phyloP scores from a whole-genome alignment of 2,888 invertebrate genomes.

The Salticus scenicus region DNA sequence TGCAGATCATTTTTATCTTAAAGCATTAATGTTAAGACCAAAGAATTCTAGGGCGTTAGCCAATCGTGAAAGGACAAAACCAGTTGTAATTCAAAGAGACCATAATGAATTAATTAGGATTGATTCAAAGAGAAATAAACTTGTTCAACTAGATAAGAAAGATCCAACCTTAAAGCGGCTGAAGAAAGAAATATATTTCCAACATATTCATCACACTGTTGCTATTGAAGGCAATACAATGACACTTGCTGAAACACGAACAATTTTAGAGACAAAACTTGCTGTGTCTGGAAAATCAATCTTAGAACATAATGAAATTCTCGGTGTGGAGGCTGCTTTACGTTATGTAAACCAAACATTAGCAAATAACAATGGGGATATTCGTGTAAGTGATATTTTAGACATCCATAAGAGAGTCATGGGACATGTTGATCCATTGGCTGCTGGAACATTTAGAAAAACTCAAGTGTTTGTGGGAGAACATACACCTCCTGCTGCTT shows the following conservation, averaged over 20 bases:
- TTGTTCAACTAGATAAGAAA: slow-evolving; percentile 87
- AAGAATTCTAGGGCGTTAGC: slow-evolving; percentile 85
- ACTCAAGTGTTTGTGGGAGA: slow-evolving; percentile 96
- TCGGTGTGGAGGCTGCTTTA: slow-evolving; percentile 90
- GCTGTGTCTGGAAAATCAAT: slow-evolving; percentile 91
- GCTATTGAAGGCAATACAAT: slow-evolving; percentile 99
- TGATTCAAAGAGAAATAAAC: slow-evolving; percentile 87
- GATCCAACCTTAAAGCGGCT: slow-evolving; percentile 88
- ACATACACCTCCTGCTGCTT: slow-evolving; percentile 93
- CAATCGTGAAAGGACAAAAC: slow-evolving; percentile 90
- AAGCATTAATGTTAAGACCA: slow-evolving; percentile 89
- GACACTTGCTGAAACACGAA: slow-evolving; percentile 92
- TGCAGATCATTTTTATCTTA: slow-evolving; percentile 91
- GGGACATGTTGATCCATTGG: slow-evolving; percentile 94
- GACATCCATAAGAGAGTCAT: slow-evolving; percentile 94
- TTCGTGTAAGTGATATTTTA: slow-evolving; percentile 89
- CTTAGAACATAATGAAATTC: slow-evolving; percentile 96
- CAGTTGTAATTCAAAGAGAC: slow-evolving; percentile 90
- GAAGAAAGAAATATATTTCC: slow-evolving; percentile 84
- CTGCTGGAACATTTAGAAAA: slow-evolving; percentile 90
- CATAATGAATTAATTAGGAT: slow-evolving; percentile 85
- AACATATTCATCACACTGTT: slow-evolving; percentile 95
- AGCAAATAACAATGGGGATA: slow-evolving; percentile 81
- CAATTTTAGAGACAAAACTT: slow-evolving; percentile 90
- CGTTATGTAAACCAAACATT: slow-evolving; percentile 86